phyloP scores from a whole-genome alignment of 2,797 vertebrate species.

The Podarcis siculus region DNA sequence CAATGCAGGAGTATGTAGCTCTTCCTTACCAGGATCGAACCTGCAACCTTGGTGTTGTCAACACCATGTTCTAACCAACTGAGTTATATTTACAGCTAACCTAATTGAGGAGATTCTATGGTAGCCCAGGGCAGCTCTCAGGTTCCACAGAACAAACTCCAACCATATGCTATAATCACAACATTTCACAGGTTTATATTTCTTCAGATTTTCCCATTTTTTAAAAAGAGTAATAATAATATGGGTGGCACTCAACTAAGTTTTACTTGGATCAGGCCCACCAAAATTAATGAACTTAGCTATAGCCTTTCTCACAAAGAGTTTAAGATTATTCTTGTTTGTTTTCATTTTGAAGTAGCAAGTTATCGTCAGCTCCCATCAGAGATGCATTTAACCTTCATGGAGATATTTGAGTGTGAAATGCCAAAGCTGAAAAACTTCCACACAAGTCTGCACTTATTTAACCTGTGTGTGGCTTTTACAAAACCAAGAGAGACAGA shows the following conservation, averaged over 20 bases:
- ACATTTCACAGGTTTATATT: neutral
- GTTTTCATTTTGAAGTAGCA: neutral
- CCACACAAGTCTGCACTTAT: conserved; percentile 15
- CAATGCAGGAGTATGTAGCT: too few relatives aligned
- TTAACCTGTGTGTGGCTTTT: conserved; percentile 43
- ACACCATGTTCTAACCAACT: too few relatives aligned
- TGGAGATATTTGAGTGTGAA: conserved; percentile 54
- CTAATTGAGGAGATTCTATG: neutral
- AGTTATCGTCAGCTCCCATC: conserved; percentile 43
- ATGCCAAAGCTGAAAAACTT: conserved; percentile 29
- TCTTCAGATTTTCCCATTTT: too few relatives aligned
- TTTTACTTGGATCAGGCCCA: too few relatives aligned
- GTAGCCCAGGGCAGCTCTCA: neutral
- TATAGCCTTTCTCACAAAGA: neutral
- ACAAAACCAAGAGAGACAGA: neutral
- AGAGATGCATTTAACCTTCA: conserved; percentile 55
- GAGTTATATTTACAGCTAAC: too few relatives aligned
- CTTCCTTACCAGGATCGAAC: too few relatives aligned
- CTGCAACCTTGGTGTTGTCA: too few relatives aligned
- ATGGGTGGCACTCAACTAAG: too few relatives aligned
- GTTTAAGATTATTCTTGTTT: neutral
- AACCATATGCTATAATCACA: neutral
- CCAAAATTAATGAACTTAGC: neutral
- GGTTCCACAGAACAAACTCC: neutral
- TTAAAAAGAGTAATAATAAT: too few relatives aligned